Conservation (phyloP, 2,797 vertebrate genomes). For the Enteromius anoplus region DNA sequence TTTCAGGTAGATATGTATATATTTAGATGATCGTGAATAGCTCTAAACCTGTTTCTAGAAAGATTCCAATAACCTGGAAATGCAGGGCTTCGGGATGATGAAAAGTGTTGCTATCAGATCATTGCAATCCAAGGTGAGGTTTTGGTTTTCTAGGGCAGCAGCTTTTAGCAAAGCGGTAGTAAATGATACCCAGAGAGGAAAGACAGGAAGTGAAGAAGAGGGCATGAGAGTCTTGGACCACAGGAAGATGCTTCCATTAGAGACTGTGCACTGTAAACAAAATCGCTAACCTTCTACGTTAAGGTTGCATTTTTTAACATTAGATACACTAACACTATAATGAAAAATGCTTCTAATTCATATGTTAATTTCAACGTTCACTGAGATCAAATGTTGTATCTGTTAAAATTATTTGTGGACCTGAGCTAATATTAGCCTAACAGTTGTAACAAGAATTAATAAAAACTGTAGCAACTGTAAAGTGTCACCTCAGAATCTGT, state of each 20-base stretch:
- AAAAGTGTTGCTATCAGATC: slow-evolving; percentile 40
- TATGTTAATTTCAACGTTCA: neutral
- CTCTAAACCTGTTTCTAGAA: neutral
- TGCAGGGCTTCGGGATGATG: slow-evolving; percentile 8
- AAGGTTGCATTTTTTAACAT: neutral
- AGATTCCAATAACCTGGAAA: neutral
- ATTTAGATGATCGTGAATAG: neutral
- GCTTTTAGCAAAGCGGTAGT: slow-evolving; percentile 54
- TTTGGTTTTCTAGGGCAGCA: slow-evolving; percentile 54
- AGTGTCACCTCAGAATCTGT: neutral
- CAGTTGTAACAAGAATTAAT: neutral
- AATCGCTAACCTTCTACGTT: neutral
- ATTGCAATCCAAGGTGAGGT: slow-evolving; percentile 52
- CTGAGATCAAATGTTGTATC: neutral
- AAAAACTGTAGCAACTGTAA: neutral
- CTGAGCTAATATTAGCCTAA: neutral
- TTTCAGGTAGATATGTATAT: neutral
- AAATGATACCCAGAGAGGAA: slow-evolving; percentile 46
- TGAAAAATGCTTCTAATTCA: too few species aligned
- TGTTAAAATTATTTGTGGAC: neutral
- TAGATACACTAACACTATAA: neutral
- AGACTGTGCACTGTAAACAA: slow-evolving; percentile 4
- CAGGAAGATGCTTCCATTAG: slow-evolving; percentile 24
- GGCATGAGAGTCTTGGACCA: slow-evolving; percentile 23
- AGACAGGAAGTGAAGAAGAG: slow-evolving; percentile 45